phyloP scores from a whole-genome alignment of 1,140 invertebrate species.

The Micrasema minimum region DNA sequence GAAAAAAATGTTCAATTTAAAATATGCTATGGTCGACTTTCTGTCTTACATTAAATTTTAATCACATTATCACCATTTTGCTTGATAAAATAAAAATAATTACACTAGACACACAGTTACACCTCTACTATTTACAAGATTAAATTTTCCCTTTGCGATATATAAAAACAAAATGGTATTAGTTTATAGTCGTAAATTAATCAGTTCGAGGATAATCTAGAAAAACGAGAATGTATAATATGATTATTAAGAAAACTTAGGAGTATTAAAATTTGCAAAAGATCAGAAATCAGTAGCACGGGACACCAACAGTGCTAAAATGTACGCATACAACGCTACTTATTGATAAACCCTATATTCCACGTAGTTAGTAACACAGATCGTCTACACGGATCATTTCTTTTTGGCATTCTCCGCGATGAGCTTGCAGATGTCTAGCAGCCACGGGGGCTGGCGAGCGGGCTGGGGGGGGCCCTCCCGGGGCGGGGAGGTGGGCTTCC shows the following conservation, averaged over 20 bases:
- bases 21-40: constrained; percentile 7
- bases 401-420: constrained; percentile 53
- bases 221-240: constrained; percentile 12
- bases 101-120: constrained; percentile 18
- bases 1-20: background rate
- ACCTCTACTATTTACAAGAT: constrained; percentile 37
- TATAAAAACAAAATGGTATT: constrained; percentile 20
- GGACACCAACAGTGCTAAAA: constrained; percentile 8
- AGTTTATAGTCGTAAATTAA: constrained; percentile 32
- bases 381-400: constrained; percentile 53
- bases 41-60: constrained; percentile 7
- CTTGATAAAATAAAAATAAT: constrained; percentile 45
- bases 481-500: constrained; percentile 35
- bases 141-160: constrained; percentile 18
- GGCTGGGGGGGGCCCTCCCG: constrained; percentile 12
- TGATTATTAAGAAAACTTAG: constrained; percentile 28
- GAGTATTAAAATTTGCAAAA: too few relatives aligned
- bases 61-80: constrained; percentile 45
- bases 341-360: constrained; percentile 28
- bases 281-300: too few relatives aligned
- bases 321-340: constrained; percentile 25
- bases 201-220: constrained; percentile 33
- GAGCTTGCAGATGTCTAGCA: constrained; percentile 50
- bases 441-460: constrained; percentile 48
- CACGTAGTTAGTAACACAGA: constrained; percentile 17